Percentiles rank a stretch among this genome's conserved stretches.
These are phyloP conservation scores for Ammodytes marinus DNA, from an alignment of 2,113 vertebrate genomes.

Conservation along the genomic window DNA sequence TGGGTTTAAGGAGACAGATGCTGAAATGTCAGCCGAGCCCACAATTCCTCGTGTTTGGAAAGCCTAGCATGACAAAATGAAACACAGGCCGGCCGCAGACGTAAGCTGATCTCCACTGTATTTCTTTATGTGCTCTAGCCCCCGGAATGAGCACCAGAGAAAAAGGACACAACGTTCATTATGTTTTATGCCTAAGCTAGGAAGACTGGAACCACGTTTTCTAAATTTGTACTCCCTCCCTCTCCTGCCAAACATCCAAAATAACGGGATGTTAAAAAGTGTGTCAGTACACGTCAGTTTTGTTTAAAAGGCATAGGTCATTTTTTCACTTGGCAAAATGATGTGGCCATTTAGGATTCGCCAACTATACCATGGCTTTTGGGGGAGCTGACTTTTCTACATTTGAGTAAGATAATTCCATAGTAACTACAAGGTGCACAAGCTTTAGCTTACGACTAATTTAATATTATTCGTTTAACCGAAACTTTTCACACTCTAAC, in stretches of 20 bases:
- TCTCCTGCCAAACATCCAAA: neutral
- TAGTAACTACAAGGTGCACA: too few species aligned
- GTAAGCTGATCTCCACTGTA: neutral
- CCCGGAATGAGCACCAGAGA: neutral
- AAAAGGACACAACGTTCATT: neutral
- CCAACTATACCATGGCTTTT: too few species aligned
- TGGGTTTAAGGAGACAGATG: constrained; percentile 7
- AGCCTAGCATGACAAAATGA: neutral
- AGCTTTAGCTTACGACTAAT: too few species aligned
- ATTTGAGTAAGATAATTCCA: too few species aligned
- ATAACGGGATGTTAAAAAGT: neutral
- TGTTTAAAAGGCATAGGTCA: too few species aligned
- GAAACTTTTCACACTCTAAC: too few species aligned
- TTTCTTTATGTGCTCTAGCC: neutral
- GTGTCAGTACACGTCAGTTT: too few species aligned
- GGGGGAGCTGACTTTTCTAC: too few species aligned
- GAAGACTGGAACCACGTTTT: neutral
- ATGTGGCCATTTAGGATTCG: too few species aligned
- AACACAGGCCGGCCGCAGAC: neutral
- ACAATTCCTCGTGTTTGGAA: neutral
- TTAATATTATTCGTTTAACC: too few species aligned
- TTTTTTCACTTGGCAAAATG: too few species aligned
- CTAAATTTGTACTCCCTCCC: neutral
- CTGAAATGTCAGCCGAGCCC: neutral
- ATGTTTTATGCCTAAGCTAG: neutral